These are phyloP conservation scores for Oligia strigilis DNA, from an alignment of 2,888 invertebrate species.

Conservation along the genomic window DNA sequence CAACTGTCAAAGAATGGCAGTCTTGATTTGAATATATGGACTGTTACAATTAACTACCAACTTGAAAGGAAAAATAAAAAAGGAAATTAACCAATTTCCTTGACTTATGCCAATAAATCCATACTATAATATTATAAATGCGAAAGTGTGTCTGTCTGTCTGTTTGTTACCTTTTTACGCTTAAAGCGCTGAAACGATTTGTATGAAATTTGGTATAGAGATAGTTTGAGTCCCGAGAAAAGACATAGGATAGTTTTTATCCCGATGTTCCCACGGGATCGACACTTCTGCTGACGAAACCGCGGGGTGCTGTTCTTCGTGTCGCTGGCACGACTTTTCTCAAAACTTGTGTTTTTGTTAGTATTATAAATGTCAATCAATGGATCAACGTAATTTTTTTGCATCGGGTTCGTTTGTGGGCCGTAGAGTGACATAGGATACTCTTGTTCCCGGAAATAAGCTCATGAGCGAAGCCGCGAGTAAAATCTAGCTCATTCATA, in stretches of 20 bases:
- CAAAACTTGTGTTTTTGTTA: not conserved
- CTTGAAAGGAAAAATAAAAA: not conserved
- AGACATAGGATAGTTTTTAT: too few species aligned
- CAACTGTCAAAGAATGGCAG: not conserved
- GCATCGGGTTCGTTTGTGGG: not conserved
- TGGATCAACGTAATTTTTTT: not conserved
- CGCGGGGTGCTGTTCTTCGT: not conserved
- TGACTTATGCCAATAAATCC: not conserved
- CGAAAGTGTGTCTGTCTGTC: too few species aligned
- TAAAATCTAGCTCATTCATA: conserved; percentile 9
- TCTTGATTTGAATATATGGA: not conserved
- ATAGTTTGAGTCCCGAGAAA: too few species aligned
- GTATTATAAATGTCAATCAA: not conserved
- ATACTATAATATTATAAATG: too few species aligned
- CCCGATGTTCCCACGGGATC: too few species aligned
- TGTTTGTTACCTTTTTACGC: too few species aligned
- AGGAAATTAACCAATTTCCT: not conserved
- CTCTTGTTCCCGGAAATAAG: not conserved
- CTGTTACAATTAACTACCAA: not conserved
- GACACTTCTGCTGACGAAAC: too few species aligned
- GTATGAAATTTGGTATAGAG: too few species aligned
- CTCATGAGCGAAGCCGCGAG: too few species aligned
- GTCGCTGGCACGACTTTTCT: not conserved
- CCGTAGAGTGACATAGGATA: not conserved
- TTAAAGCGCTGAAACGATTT: too few species aligned